Percentiles rank a stretch among this genome's conserved stretches.
Evolutionary conservation across 2,797 vertebrate genomes (phyloP).

Genomic region (Esox masquinongy): DNA sequence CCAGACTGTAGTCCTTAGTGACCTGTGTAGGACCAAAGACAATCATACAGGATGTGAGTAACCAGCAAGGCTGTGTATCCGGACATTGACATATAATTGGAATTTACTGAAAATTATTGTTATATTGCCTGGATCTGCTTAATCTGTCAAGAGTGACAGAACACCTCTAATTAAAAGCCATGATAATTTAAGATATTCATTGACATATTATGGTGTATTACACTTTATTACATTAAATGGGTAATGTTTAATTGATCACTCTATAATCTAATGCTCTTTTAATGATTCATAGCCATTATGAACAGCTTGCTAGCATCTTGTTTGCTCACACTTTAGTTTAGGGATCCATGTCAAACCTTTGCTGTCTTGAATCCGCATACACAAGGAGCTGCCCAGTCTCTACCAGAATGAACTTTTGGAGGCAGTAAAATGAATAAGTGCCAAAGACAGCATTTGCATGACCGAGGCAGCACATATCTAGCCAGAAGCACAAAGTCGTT

Average conservation of each 20-base stretch:
- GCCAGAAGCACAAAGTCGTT: slow-evolving; percentile 64
- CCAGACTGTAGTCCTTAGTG: slow-evolving; percentile 83
- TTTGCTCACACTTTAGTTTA: slow-evolving; percentile 83
- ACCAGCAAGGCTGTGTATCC: slow-evolving; percentile 57
- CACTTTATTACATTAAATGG: background rate
- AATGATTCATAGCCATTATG: slow-evolving; percentile 50
- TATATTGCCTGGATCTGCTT: slow-evolving; percentile 51
- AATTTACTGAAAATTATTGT: slow-evolving; percentile 47
- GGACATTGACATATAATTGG: slow-evolving; percentile 75
- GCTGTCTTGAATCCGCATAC: slow-evolving; percentile 64
- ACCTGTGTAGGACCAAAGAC: slow-evolving; percentile 81
- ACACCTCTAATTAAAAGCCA: background rate
- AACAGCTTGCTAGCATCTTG: slow-evolving; percentile 57
- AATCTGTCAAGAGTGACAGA: background rate
- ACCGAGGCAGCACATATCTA: slow-evolving; percentile 53
- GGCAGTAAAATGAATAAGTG: slow-evolving; percentile 71
- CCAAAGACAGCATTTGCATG: slow-evolving; percentile 69
- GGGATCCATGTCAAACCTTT: slow-evolving; percentile 79
- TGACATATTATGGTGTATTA: slow-evolving; percentile 18
- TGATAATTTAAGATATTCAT: slow-evolving; percentile 20
- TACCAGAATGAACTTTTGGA: slow-evolving; percentile 61
- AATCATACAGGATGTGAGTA: slow-evolving; percentile 71
- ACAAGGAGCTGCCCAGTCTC: slow-evolving; percentile 57
- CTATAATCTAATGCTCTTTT: slow-evolving; percentile 2
- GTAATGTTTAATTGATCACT: background rate